Evolutionary conservation across 92 coral and sea anemone species (phyloP), one percentile per base, ranked within the genome.

Genomic region (Zoanthus gigantus): DNA sequence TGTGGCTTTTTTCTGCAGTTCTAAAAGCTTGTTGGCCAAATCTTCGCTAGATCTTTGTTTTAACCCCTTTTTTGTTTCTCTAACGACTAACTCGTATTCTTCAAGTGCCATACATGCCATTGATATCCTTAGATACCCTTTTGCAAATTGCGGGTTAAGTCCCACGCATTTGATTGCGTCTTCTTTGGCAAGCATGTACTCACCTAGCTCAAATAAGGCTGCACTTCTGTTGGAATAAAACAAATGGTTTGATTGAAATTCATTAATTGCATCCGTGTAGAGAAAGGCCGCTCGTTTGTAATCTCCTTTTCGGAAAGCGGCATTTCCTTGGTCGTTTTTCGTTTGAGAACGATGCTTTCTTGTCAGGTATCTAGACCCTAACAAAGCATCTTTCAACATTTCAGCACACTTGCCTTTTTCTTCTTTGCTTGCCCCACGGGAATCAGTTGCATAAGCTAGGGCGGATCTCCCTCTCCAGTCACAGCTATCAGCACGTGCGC

Each of bases 221-320:
- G 72, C 83, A 58, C 83, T 78, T 58, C 83, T 78, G 31, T 78
- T 78, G 72, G 83, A 78, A 58, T 78, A 78, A 11, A 78, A 48
- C 71, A 78, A 78, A 16, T 78, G 48, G 57, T 78, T 78, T 42
- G 72, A 23, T 15, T 58, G 83, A 18, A 56, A 46, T 58, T 78
- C 83, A 3, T 78, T 61, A 0, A 78, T 78, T 28, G 83, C 83
- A 37, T 78, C 83, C 72, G 83, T 54, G 37, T 78, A 78, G 52
- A 78, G 69, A 7, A 78, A 16, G 2, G 29, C 83, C 7, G 83
- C 83, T 16, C 53, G 63, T 0, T 9, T 1, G 29, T 15, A 78
- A 6, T 78, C 83, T 17, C 83, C 71, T 18, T 78, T 78, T 66
- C 83, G 71, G 16, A 78, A 78, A 3, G 83, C 83, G 13, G 83